Base-by-base conservation (phyloP, 2,113 vertebrate genomes). In the Siniperca knerii region DNA sequence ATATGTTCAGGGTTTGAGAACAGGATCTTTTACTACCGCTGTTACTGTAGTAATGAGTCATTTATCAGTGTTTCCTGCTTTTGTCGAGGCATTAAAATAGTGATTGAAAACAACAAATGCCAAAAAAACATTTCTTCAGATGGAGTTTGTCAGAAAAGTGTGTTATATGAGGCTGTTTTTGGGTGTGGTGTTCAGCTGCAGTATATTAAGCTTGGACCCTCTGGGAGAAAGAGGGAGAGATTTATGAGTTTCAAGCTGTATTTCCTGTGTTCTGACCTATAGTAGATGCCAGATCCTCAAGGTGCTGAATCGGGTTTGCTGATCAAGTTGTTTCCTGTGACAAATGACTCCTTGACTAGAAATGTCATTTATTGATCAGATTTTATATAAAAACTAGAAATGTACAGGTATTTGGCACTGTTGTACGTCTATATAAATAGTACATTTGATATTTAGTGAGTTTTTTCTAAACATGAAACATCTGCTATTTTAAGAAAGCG, bases 331-430 rank as follows among this genome's bases (percentile, higher is more conserved):
- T 1, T 81, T 81, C 57, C 42, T 21, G 2, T 87, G 85, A 91
- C 48, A 86, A 89, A 89, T 77, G 64, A 84, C 46, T 72, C 12
- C 54, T 69, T 60, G 21, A 46, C 42, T 21, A 9, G 68, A 20
- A 84, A 54, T 75, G 85, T 61, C 84, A 84, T 54, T 85, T 89
- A 89, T 89, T 79, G 85, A 86, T 81, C 80, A 69, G 74, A 37
- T 76, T 68, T 80, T 74, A 81, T 75, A 62, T 79, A 25, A 77
- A 29, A 71, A 52, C 61, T n/a, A 69, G 52, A 64, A 61, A 37
- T 8, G 23, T 66, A 40, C 52, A 64, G 29, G 48, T 64, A 5
- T 57, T 37, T 57, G 11, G 42, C 48, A 18, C 44, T 37, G 11
- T 57, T 72, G 37, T 62, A 13, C 16, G 2, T 25, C 23, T 46